phyloP scores from a whole-genome alignment of 2,797 vertebrate genomes.

The Coreius guichenoti region DNA sequence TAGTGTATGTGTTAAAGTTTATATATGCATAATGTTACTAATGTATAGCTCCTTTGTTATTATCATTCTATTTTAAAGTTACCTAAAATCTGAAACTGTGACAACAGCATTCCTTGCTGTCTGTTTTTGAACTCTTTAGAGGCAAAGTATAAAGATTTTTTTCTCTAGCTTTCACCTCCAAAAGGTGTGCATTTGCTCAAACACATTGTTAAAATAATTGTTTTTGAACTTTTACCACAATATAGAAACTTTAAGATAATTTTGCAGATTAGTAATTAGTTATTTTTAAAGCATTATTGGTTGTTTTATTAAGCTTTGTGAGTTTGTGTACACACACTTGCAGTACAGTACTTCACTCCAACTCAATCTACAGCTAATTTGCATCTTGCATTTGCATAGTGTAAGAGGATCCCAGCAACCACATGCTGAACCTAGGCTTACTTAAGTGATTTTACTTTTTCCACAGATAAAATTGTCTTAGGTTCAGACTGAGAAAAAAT shows the following conservation, averaged over 20 bases:
- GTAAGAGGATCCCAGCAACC: not conserved
- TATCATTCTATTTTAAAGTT: not conserved
- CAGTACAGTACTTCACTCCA: not conserved
- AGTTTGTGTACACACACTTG: not conserved
- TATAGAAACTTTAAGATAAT: not conserved
- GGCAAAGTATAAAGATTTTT: not conserved
- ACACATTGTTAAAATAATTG: not conserved
- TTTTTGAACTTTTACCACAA: not conserved
- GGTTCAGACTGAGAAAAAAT: not conserved
- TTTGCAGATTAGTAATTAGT: not conserved
- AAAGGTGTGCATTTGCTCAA: not conserved
- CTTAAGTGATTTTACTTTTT: not conserved
- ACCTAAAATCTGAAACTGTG: not conserved
- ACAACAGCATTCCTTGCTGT: not conserved
- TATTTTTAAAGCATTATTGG: not conserved
- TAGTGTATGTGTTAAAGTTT: not conserved
- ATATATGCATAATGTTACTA: not conserved
- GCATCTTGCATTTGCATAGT: constrained; percentile 13
- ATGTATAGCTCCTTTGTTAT: not conserved
- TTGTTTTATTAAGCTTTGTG: constrained; percentile 2
- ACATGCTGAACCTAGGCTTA: not conserved
- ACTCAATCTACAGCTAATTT: not conserved
- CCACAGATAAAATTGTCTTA: not conserved
- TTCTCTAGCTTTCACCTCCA: not conserved
- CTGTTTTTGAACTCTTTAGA: not conserved